A percentile compares a stretch with the other conserved stretches of the same genome.
Evolutionary conservation across 2,888 invertebrate species (phyloP).

Genomic region (Melikaiella ostensackeni): DNA sequence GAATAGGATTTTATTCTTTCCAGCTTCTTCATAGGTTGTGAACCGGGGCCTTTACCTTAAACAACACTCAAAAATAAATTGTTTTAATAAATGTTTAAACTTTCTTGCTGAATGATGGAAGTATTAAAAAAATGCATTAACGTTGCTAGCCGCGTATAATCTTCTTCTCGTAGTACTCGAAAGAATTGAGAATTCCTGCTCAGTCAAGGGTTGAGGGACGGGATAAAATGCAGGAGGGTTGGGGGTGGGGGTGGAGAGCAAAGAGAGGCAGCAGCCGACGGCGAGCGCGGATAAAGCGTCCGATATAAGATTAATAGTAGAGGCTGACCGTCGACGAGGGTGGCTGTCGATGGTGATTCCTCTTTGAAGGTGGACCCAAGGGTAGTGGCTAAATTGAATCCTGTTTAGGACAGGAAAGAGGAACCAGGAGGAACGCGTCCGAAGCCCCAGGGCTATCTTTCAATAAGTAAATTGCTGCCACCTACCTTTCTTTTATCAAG

Average conservation of each 20-base stretch:
- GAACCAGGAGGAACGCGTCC: conserved; percentile 55
- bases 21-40: no score
- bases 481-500: conserved; percentile 45
- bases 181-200: conserved; percentile 73
- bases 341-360: conserved; percentile 72
- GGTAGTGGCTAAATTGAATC: conserved; percentile 76
- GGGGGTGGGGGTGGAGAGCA: conserved; percentile 47
- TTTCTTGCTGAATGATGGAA: background rate
- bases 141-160: conserved; percentile 52
- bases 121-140: conserved; percentile 52
- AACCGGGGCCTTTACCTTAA: no score
- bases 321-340: conserved; percentile 67
- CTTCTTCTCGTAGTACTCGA: conserved; percentile 54
- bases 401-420: conserved; percentile 73
- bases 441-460: conserved; percentile 64
- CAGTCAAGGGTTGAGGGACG: conserved; percentile 65
- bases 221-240: conserved; percentile 46
- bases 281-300: conserved; percentile 73
- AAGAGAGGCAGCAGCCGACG: conserved; percentile 46
- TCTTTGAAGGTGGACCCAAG: conserved; percentile 76
- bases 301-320: conserved; percentile 77
- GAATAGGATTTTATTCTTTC: no score
- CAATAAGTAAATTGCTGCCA: conserved; percentile 72
- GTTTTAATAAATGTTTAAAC: no score
- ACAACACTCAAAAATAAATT: no score